Percentiles rank a stretch among this genome's conserved stretches.
Conservation (phyloP, 2,113 vertebrate species). For the Oncorhynchus clarkii region DNA sequence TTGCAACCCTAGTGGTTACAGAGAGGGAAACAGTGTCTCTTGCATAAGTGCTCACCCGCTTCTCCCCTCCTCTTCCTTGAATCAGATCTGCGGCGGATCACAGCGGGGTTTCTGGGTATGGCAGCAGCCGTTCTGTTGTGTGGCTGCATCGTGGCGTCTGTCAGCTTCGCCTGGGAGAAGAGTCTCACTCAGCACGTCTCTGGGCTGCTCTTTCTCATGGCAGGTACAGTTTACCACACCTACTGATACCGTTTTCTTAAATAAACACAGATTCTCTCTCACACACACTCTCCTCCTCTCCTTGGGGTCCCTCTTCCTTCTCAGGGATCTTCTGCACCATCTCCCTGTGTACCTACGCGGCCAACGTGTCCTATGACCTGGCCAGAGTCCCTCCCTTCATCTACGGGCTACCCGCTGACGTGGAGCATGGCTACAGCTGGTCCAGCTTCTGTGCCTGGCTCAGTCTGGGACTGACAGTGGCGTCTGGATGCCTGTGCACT, state of each 20-base stretch:
- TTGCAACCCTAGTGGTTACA: not conserved
- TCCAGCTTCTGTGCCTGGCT: constrained; percentile 79
- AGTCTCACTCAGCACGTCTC: constrained; percentile 73
- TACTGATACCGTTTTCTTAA: not conserved
- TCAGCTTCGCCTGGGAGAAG: constrained; percentile 77
- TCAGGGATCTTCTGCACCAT: constrained; percentile 79
- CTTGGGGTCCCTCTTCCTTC: not conserved
- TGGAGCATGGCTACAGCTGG: constrained; percentile 78
- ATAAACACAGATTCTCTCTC: not conserved
- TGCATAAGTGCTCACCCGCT: not conserved
- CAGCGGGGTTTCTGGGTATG: constrained; percentile 71
- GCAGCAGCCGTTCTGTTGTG: constrained; percentile 73
- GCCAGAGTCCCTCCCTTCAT: constrained; percentile 72
- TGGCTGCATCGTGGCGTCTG: constrained; percentile 66
- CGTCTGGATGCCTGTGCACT: constrained; percentile 75
- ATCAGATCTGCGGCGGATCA: constrained; percentile 72
- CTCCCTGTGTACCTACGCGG: constrained; percentile 76
- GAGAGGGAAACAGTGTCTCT: not conserved
- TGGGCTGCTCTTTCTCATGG: constrained; percentile 76
- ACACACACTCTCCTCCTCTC: not conserved
- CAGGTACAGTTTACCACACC: constrained; percentile 56
- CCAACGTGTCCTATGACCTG: constrained; percentile 75
- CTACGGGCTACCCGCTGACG: constrained; percentile 72
- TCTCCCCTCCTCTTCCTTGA: not conserved
- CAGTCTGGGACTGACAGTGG: constrained; percentile 74